Percentiles rank a stretch among this genome's conserved stretches.
Evolutionary conservation across 2,113 vertebrate species (phyloP).

Genomic region (Felis catus): F.catus_Fca126_mat1.0 CM031415.1:82923001-82923500

Average conservation of each 20-base stretch:
- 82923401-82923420: background rate
- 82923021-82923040: background rate
- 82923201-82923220: slow-evolving; percentile 83
- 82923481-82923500: background rate
- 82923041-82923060: too few species aligned
- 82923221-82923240: slow-evolving; percentile 88
- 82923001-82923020: background rate
- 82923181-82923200: slow-evolving; percentile 87
- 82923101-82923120: slow-evolving; percentile 88
- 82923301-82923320: slow-evolving; percentile 87
- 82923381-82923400: background rate
- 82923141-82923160: slow-evolving; percentile 85
- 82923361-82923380: background rate
- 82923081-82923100: background rate
- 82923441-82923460: background rate
- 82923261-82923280: slow-evolving; percentile 89
- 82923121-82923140: slow-evolving; percentile 86
- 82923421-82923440: background rate
- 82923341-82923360: background rate
- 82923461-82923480: background rate
- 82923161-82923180: slow-evolving; percentile 79
- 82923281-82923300: slow-evolving; percentile 84
- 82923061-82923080: background rate
- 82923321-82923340: background rate
- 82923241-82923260: slow-evolving; percentile 90